phyloP scores from a whole-genome alignment of 2,888 invertebrate species.

The Sycophila texana region DNA sequence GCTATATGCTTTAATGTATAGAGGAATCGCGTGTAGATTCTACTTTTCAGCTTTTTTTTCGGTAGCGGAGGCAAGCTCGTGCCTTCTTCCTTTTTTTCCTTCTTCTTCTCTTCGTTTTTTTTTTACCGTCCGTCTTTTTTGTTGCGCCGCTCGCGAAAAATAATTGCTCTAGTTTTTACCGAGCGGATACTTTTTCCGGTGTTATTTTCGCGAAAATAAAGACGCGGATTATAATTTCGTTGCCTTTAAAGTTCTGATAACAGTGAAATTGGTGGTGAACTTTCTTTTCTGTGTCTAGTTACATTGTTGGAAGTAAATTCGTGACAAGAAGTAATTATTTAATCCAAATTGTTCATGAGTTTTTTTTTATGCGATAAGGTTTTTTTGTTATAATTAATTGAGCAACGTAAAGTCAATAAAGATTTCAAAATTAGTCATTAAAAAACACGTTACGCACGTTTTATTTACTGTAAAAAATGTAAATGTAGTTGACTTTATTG shows the following conservation, averaged over 20 bases:
- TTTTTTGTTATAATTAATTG: neutral
- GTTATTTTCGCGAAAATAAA: constrained; percentile 2
- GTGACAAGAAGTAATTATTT: too few relatives aligned
- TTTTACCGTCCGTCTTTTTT: neutral
- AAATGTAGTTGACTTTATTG: too few relatives aligned
- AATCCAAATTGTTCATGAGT: too few relatives aligned
- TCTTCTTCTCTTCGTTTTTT: constrained; percentile 3
- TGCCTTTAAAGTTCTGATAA: neutral
- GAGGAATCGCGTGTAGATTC: constrained; percentile 51
- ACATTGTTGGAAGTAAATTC: too few relatives aligned
- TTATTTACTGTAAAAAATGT: too few relatives aligned
- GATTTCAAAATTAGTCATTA: too few relatives aligned
- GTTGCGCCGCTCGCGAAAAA: constrained; percentile 11
- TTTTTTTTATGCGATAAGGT: neutral
- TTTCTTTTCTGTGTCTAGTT: too few relatives aligned
- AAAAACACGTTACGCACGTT: too few relatives aligned
- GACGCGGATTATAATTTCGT: neutral
- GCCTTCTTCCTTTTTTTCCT: neutral
- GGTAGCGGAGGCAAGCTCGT: constrained; percentile 7
- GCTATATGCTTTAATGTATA: constrained; percentile 33
- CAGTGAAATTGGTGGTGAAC: neutral
- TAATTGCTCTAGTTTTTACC: constrained; percentile 36
- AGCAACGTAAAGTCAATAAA: too few relatives aligned
- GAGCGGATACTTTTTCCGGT: constrained; percentile 1
- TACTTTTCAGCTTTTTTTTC: constrained; percentile 28